Base-by-base conservation (phyloP, 2,113 vertebrate species). In the Anser cygnoides region DNA sequence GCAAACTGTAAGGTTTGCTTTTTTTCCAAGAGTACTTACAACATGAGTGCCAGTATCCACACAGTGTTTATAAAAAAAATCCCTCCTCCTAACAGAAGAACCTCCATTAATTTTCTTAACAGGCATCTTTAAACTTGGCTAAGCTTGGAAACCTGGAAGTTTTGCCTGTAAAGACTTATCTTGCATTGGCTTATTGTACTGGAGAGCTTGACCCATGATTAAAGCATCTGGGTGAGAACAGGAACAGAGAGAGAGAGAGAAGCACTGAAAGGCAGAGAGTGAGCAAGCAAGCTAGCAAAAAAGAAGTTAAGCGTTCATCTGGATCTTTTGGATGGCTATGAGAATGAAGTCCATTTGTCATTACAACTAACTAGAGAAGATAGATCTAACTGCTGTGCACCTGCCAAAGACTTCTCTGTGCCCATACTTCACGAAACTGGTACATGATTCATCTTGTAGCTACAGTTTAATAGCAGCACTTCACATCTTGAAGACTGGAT, bases 321-420 rank as follows among this genome's bases (percentile, higher is more conserved):
- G 57, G 44, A 29, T 66, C 37, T 84, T 66, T 87, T 89, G 62
- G 44, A 63, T 2, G 0, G 20, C 28, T 62, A 35, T 44, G 35
- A 66, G 70, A 70, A 90, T 70, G 29, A 72, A 91, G 88, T 81
- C 67, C 78, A 68, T 93, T 96, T 84, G 62, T 73, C 85, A 92
- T 61, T 44, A 15, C 3, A 5, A 41, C n/a, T 80, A 83, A 77
- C 70, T 74, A 62, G 73, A 75, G 76, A 74, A 91, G 74, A 76
- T 4, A 86, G 87, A 87, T 65, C 55, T 82, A 61, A 92, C 80
- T 54, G 41, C 84, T 90, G 72, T 81, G 82, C 81, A 93, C 44
- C 70, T 66, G 94, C 76, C 84, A 93, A 89, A 94, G 84, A 6
- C 62, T 82, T 23, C 33, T 37, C 58, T 7, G 10, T 82, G 74